A percentile compares a stretch with the other conserved stretches of the same genome.
Evolutionary conservation across 2,888 invertebrate genomes (phyloP).

Genomic region (Drosophila siamana): DNA sequence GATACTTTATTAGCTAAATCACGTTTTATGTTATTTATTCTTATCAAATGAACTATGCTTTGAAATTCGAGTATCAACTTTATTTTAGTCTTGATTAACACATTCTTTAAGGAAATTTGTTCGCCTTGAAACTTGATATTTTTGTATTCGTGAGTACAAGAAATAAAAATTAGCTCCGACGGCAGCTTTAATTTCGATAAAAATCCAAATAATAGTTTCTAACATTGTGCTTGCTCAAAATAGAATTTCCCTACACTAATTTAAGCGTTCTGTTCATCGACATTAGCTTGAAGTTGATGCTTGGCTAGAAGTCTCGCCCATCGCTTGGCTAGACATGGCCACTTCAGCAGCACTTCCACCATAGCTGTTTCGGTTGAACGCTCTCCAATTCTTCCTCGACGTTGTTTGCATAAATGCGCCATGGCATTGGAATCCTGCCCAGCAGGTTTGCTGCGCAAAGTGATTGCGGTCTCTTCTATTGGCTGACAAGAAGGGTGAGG

Average conservation of each 20-base stretch:
- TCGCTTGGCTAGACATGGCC: constrained; percentile 14
- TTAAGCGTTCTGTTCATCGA: background rate
- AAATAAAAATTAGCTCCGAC: background rate
- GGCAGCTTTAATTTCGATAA: background rate
- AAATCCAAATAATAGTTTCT: background rate
- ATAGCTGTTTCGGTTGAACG: constrained; percentile 22
- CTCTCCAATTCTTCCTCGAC: constrained; percentile 20
- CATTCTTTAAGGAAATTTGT: too few species aligned
- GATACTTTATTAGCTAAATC: too few species aligned
- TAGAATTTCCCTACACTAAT: background rate
- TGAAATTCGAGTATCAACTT: too few species aligned
- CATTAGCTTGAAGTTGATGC: background rate
- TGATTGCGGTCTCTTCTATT: constrained; percentile 8
- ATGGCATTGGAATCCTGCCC: constrained; percentile 9
- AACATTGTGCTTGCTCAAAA: background rate
- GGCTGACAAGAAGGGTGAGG: constrained; percentile 11
- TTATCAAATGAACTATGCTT: too few species aligned
- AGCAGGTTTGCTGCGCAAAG: constrained; percentile 13
- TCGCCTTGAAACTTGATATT: too few species aligned
- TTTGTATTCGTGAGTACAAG: too few species aligned
- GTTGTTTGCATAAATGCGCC: constrained; percentile 10
- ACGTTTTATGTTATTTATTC: too few species aligned
- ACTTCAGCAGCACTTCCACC: constrained; percentile 16
- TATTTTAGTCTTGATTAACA: too few species aligned
- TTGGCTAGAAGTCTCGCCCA: constrained; percentile 5